These are phyloP conservation scores for Chaunax sp. DNA, from an alignment of 2,797 vertebrate species.

Conservation along the genomic window DNA sequence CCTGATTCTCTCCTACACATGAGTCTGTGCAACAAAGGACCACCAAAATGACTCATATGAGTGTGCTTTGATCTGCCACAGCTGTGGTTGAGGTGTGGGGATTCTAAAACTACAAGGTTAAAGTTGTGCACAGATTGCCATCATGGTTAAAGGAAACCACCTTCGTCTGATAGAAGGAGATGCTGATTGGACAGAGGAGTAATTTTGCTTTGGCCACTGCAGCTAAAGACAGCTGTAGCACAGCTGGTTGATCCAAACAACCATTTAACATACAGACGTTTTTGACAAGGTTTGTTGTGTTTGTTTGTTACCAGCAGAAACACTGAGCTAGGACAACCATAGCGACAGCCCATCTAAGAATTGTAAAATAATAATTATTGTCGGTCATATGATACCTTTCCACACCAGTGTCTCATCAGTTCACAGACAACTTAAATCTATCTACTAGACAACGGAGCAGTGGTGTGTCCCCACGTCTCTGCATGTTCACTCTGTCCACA, in stretches of 20 bases:
- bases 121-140: slow-evolving; percentile 10
- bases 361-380: too few relatives aligned
- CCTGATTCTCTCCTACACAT: slow-evolving; percentile 35
- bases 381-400: slow-evolving; percentile 57
- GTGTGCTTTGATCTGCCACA: slow-evolving; percentile 8
- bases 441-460: slow-evolving; percentile 45
- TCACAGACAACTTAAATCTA: slow-evolving; percentile 32
- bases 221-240: too few relatives aligned
- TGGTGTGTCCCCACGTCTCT: slow-evolving; percentile 24
- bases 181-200: background rate
- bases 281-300: too few relatives aligned
- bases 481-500: slow-evolving; percentile 10
- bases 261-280: too few relatives aligned
- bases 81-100: slow-evolving; percentile 28
- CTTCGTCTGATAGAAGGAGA: background rate
- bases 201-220: too few relatives aligned
- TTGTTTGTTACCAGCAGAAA: too few relatives aligned
- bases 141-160: slow-evolving; percentile 31
- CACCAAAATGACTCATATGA: slow-evolving; percentile 36
- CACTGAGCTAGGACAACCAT: too few relatives aligned
- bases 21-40: slow-evolving; percentile 2
- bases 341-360: too few relatives aligned
- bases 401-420: slow-evolving; percentile 49
- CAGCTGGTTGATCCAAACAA: too few relatives aligned
- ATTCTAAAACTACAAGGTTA: slow-evolving; percentile 23